Percentiles rank a stretch among this genome's conserved stretches.
These are phyloP conservation scores for Bembecia ichneumoniformis DNA, from an alignment of 2,888 invertebrate species.

Conservation along the genomic window DNA sequence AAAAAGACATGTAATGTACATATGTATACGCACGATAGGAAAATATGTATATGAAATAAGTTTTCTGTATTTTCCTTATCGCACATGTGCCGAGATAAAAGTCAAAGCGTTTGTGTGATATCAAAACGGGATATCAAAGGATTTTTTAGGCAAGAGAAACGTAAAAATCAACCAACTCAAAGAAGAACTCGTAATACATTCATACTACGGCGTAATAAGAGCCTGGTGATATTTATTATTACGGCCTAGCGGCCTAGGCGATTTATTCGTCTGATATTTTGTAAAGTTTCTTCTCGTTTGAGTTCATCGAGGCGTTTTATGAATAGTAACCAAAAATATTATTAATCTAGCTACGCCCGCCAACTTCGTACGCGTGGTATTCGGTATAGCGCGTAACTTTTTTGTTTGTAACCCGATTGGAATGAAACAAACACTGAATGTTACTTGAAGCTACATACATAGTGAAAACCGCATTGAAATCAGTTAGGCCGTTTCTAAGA, in stretches of 20 bases:
- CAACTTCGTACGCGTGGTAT: too few relatives aligned
- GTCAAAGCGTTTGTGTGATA: background rate
- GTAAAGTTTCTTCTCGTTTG: background rate
- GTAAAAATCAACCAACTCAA: background rate
- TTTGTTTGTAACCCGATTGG: too few relatives aligned
- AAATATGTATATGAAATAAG: too few relatives aligned
- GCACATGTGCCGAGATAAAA: background rate
- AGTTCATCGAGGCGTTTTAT: background rate
- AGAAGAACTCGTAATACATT: background rate
- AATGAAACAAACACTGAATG: too few relatives aligned
- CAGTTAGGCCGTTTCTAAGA: too few relatives aligned
- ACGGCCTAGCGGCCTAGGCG: too few relatives aligned
- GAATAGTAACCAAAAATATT: background rate
- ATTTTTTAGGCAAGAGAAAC: background rate
- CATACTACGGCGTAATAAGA: background rate
- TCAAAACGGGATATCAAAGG: background rate
- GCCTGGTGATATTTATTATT: background rate
- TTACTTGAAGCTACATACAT: too few relatives aligned
- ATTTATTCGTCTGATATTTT: background rate
- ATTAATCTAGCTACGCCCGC: too few relatives aligned
- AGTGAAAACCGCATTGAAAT: too few relatives aligned
- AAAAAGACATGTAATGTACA: too few relatives aligned
- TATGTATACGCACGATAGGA: too few relatives aligned
- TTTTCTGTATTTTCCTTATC: background rate
- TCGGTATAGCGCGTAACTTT: too few relatives aligned